A percentile compares a stretch with the other conserved stretches of the same genome.
Conservation (phyloP, 2,113 vertebrate genomes). For the Anarrhichthys ocellatus region DNA sequence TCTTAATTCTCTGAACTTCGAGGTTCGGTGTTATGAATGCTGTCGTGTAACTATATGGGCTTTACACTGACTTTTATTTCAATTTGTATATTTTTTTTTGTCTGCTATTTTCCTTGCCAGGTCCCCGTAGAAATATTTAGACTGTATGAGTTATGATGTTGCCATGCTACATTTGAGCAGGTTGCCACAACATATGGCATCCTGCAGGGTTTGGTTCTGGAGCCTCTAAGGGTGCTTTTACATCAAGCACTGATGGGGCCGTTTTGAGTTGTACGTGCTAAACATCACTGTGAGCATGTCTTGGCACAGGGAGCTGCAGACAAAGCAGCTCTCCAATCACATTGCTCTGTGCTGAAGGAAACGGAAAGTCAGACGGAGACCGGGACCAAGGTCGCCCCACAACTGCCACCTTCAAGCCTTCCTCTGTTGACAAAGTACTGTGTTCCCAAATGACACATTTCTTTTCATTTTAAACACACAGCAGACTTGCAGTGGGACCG, state of each 20-base stretch:
- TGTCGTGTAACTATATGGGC: background rate
- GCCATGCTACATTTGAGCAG: background rate
- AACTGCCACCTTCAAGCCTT: background rate
- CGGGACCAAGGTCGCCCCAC: conserved; percentile 4
- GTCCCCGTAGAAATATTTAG: background rate
- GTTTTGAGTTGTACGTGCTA: no score
- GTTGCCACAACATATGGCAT: background rate
- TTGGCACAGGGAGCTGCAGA: conserved; percentile 12
- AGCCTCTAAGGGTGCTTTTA: background rate
- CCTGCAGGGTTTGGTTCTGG: background rate
- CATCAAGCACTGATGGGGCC: background rate
- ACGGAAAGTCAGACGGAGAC: conserved; percentile 18
- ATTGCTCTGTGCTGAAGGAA: background rate
- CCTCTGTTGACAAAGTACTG: background rate
- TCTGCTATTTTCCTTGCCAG: background rate
- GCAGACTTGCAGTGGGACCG: background rate
- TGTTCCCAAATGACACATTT: background rate
- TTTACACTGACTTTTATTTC: background rate
- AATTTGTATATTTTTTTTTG: background rate
- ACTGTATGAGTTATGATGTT: background rate
- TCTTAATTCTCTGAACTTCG: background rate
- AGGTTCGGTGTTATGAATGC: background rate
- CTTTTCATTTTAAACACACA: background rate
- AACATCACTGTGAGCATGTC: background rate
- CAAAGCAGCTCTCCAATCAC: conserved; percentile 18